Percentiles rank a stretch among this genome's conserved stretches.
phyloP scores from a whole-genome alignment of 2,888 invertebrate genomes.

The Pristionchus maxplancki region DNA sequence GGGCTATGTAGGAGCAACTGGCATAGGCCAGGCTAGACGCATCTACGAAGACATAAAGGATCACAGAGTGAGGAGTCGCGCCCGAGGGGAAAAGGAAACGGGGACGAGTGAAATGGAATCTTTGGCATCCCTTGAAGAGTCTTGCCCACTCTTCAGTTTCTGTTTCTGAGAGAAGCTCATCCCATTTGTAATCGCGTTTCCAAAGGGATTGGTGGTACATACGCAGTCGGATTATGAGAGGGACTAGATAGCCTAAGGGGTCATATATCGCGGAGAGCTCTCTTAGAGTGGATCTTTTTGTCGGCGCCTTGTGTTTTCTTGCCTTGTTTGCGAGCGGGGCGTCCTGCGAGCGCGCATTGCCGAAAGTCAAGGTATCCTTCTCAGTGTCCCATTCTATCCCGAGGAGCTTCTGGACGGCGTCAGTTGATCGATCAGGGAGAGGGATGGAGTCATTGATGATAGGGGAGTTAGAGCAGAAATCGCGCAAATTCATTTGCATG shows the following conservation, averaged over 20 bases:
- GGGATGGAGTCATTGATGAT: neutral
- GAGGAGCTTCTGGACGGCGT: neutral
- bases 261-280: neutral
- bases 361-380: neutral
- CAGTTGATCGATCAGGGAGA: neutral
- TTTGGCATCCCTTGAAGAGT: neutral
- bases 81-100: neutral
- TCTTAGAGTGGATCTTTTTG: no score
- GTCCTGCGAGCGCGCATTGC: neutral
- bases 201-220: neutral
- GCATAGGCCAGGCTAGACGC: neutral
- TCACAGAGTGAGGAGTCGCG: neutral
- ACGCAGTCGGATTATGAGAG: neutral
- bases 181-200: neutral
- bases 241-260: neutral
- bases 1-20: neutral
- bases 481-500: conserved; percentile 33
- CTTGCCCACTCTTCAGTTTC: neutral
- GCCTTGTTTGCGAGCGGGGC: neutral
- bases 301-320: no score
- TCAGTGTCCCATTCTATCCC: neutral
- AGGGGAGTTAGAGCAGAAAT: conserved; percentile 6
- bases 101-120: neutral
- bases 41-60: neutral
- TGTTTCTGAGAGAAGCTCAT: neutral